phyloP scores from a whole-genome alignment of 2,797 vertebrate species.

The Cottoperca gobio region DNA sequence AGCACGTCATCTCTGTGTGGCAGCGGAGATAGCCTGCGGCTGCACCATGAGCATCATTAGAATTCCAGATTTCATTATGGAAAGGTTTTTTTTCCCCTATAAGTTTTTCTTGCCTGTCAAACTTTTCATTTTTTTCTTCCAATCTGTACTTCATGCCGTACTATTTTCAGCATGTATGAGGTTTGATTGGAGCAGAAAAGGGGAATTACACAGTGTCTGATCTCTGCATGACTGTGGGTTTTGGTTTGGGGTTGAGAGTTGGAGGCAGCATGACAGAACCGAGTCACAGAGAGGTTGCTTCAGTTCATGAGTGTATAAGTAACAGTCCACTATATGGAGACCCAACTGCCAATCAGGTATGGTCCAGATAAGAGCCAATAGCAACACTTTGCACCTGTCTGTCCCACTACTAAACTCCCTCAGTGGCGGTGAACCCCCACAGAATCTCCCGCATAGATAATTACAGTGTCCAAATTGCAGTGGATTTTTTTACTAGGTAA shows the following conservation, averaged over 20 bases:
- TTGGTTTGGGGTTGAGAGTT: conserved; percentile 54
- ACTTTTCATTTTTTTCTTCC: conserved; percentile 29
- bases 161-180: conserved; percentile 65
- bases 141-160: conserved; percentile 24
- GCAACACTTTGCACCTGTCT: conserved; percentile 58
- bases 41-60: conserved; percentile 58
- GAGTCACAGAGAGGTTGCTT: conserved; percentile 41
- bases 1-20: conserved; percentile 60
- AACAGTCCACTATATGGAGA: conserved; percentile 15
- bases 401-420: conserved; percentile 11
- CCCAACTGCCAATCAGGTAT: conserved; percentile 7
- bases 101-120: conserved; percentile 41
- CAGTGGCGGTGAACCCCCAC: not conserved
- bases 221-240: conserved; percentile 72
- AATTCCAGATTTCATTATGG: conserved; percentile 62
- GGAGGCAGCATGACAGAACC: conserved; percentile 45
- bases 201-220: conserved; percentile 72
- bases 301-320: conserved; percentile 30
- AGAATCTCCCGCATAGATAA: conserved; percentile 50
- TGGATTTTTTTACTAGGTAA: conserved; percentile 65
- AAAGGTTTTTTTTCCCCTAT: conserved; percentile 39
- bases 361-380: conserved; percentile 11
- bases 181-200: conserved; percentile 67
- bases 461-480: conserved; percentile 51
- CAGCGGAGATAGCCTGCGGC: conserved; percentile 59